Evolutionary conservation across 1,140 invertebrate species (phyloP).

Genomic region (Rhysida immarginata): DNA sequence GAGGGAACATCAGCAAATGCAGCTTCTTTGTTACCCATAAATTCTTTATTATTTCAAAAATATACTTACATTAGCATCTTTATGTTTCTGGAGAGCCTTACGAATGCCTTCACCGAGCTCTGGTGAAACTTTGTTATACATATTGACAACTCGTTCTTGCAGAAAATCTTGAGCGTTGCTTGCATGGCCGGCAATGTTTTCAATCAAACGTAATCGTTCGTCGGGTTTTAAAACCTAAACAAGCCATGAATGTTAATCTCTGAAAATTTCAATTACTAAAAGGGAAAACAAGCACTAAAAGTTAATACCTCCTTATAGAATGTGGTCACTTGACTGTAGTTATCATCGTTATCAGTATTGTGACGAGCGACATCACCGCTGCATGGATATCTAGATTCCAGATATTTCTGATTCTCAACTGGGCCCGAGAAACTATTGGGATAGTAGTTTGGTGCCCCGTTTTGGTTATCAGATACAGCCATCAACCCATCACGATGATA

Average conservation of each 20-base stretch:
- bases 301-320: constrained; percentile 53
- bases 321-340: constrained; percentile 62
- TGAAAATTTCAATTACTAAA: not conserved
- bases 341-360: constrained; percentile 73
- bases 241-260: not conserved
- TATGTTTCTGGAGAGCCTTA: constrained; percentile 4
- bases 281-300: not conserved
- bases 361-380: constrained; percentile 45
- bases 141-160: constrained; percentile 38
- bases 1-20: too few species aligned
- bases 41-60: too few species aligned
- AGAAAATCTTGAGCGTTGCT: constrained; percentile 67
- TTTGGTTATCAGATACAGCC: constrained; percentile 30
- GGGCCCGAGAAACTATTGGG: constrained; percentile 89
- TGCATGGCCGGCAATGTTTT: constrained; percentile 65
- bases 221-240: constrained; percentile 49
- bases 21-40: too few species aligned
- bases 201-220: constrained; percentile 50
- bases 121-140: constrained; percentile 32
- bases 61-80: too few species aligned
- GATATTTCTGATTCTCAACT: constrained; percentile 24
- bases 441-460: constrained; percentile 80
- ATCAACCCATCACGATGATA: constrained; percentile 79
- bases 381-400: constrained; percentile 25
- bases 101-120: constrained; percentile 31